A percentile compares a stretch with the other conserved stretches of the same genome.
phyloP scores from a whole-genome alignment of 2,888 invertebrate genomes.

The Ariolimax columbianus region DNA sequence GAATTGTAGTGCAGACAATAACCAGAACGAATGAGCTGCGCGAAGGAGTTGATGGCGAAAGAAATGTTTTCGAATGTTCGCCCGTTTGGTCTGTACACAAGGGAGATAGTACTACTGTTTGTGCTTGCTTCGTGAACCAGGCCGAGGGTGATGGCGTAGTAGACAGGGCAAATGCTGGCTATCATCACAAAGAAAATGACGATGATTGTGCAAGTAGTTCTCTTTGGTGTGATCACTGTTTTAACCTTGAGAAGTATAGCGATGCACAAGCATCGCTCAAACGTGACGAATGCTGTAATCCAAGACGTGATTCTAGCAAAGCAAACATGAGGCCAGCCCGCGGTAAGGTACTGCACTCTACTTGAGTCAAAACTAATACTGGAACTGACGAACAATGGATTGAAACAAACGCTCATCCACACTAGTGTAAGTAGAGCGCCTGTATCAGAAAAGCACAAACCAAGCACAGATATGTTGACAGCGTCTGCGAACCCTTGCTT shows the following conservation, averaged over 20 bases:
- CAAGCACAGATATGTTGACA: slow-evolving; percentile 25
- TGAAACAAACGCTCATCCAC: slow-evolving; percentile 33
- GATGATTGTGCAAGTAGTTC: slow-evolving; percentile 7
- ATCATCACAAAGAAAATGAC: slow-evolving; percentile 24
- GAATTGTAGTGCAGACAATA: slow-evolving; percentile 27
- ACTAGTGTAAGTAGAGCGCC: slow-evolving; percentile 26
- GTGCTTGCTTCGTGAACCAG: no score
- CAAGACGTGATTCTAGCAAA: slow-evolving; percentile 23
- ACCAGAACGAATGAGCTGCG: slow-evolving; percentile 30
- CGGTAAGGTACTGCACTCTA: slow-evolving; percentile 29
- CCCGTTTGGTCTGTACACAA: slow-evolving; percentile 20
- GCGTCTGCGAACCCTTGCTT: slow-evolving; percentile 19
- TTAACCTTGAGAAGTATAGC: slow-evolving; percentile 29
- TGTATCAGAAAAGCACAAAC: slow-evolving; percentile 24
- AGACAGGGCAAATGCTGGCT: slow-evolving; percentile 8
- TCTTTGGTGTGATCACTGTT: slow-evolving; percentile 22
- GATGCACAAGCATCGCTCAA: slow-evolving; percentile 43
- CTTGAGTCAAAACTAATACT: slow-evolving; percentile 3
- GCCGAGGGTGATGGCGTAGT: slow-evolving; percentile 27
- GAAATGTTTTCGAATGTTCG: slow-evolving; percentile 11
- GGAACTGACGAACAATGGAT: slow-evolving; percentile 7
- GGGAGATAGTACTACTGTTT: background rate
- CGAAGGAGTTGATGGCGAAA: slow-evolving; percentile 24
- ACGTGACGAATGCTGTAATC: slow-evolving; percentile 36
- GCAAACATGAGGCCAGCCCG: slow-evolving; percentile 41